Conservation (phyloP, 2,888 invertebrate species). For the Ophioninae sp. region DNA sequence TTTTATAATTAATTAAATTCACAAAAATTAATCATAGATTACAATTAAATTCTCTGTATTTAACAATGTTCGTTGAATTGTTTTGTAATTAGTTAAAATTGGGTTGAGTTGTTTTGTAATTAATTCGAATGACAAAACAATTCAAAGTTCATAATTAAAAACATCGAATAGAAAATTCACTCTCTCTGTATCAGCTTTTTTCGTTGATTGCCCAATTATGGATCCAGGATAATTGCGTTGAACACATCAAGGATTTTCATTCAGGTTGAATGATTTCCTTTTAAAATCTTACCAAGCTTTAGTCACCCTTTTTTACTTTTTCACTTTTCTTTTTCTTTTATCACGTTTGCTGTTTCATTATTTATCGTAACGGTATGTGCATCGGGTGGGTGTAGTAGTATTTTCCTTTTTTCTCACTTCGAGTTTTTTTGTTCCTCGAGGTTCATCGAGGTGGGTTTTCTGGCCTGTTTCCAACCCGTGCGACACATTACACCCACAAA, state of each 20-base stretch:
- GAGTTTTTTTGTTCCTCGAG: slow-evolving; percentile 56
- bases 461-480: slow-evolving; percentile 77
- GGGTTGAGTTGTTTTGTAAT: too few species aligned
- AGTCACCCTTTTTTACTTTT: neutral
- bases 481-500: slow-evolving; percentile 78
- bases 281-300: neutral
- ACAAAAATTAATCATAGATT: too few species aligned
- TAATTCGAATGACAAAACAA: too few species aligned
- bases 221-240: neutral
- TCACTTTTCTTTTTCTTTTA: slow-evolving; percentile 35
- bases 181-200: neutral
- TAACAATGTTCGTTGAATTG: too few species aligned
- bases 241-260: neutral
- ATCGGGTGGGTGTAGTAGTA: slow-evolving; percentile 75
- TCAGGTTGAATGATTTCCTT: neutral
- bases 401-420: slow-evolving; percentile 39
- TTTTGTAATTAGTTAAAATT: too few species aligned
- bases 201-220: neutral
- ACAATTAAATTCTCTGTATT: too few species aligned
- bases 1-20: neutral
- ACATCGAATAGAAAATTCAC: too few species aligned
- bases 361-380: slow-evolving; percentile 80
- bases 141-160: too few species aligned
- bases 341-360: slow-evolving; percentile 73
- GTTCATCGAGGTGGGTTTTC: slow-evolving; percentile 63